These are phyloP conservation scores for Lepidurus couesii DNA, from an alignment of 1,140 invertebrate genomes.

Conservation along the genomic window DNA sequence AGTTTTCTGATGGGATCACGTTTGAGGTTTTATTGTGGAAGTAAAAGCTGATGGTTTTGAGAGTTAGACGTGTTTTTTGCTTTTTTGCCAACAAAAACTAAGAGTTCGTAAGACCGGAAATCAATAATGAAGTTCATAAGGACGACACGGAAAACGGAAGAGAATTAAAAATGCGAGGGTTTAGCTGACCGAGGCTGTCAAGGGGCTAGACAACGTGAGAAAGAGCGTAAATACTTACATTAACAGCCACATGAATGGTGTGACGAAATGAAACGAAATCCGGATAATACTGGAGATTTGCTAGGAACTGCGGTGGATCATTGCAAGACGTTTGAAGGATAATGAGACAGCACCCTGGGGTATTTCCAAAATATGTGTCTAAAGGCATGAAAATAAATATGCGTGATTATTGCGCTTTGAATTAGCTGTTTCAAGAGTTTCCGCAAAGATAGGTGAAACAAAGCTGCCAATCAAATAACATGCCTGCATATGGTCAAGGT, in stretches of 20 bases:
- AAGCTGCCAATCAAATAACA: too few relatives aligned
- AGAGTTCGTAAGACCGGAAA: background rate
- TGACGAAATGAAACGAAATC: background rate
- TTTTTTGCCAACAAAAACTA: background rate
- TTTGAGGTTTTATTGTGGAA: too few relatives aligned
- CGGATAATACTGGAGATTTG: background rate
- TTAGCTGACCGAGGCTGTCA: background rate
- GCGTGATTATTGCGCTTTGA: too few relatives aligned
- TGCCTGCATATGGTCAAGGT: too few relatives aligned
- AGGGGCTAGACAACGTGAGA: background rate
- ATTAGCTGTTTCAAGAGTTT: too few relatives aligned
- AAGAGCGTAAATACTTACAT: background rate
- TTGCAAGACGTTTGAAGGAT: background rate
- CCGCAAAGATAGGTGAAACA: too few relatives aligned
- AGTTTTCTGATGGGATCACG: too few relatives aligned
- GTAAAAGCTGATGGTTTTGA: background rate
- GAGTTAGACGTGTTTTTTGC: background rate
- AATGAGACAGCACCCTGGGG: too few relatives aligned
- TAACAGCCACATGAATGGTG: constrained; percentile 21
- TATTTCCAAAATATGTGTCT: too few relatives aligned
- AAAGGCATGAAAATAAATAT: too few relatives aligned
- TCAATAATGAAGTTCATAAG: background rate
- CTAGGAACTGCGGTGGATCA: background rate
- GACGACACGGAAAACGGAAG: background rate
- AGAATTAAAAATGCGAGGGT: background rate